Conservation (phyloP, 2,797 vertebrate species). For the Borostomias antarcticus region DNA sequence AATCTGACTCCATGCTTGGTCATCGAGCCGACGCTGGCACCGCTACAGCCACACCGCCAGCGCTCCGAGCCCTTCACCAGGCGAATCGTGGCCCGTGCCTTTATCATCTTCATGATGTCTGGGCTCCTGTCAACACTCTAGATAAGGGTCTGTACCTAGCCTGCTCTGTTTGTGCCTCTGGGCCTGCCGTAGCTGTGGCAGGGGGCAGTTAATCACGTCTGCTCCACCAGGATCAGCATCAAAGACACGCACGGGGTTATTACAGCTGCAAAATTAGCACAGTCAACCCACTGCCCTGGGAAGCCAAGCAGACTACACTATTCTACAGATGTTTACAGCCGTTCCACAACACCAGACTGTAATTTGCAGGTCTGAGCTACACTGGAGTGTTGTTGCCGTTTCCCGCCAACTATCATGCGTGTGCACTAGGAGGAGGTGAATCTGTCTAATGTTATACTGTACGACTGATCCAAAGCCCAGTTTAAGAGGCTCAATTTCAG, state of each 20-base stretch:
- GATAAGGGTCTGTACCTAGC: slow-evolving; percentile 34
- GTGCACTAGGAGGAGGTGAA: neutral
- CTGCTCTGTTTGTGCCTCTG: slow-evolving; percentile 19
- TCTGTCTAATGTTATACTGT: neutral
- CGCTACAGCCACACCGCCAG: slow-evolving; percentile 17
- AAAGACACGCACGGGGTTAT: slow-evolving; percentile 48
- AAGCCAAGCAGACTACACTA: too few relatives aligned
- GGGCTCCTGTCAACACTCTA: slow-evolving; percentile 60
- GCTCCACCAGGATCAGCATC: slow-evolving; percentile 49
- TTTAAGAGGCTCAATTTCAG: neutral
- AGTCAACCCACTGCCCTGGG: slow-evolving; percentile 35
- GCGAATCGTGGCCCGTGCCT: slow-evolving; percentile 41
- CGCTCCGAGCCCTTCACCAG: slow-evolving; percentile 28
- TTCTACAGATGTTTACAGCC: slow-evolving; percentile 31
- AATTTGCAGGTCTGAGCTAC: slow-evolving; percentile 53
- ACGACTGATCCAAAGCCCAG: neutral
- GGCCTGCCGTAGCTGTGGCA: slow-evolving; percentile 31
- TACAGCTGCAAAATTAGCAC: slow-evolving; percentile 56
- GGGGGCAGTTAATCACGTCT: slow-evolving; percentile 31
- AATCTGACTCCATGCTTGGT: neutral
- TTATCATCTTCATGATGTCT: slow-evolving; percentile 68
- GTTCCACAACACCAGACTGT: slow-evolving; percentile 31
- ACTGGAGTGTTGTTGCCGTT: too few relatives aligned
- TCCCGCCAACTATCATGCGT: neutral
- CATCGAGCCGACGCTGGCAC: neutral